Percentiles rank a stretch among this genome's conserved stretches.
Evolutionary conservation across 2,888 invertebrate genomes (phyloP).

Genomic region (Encarsia formosa): DNA sequence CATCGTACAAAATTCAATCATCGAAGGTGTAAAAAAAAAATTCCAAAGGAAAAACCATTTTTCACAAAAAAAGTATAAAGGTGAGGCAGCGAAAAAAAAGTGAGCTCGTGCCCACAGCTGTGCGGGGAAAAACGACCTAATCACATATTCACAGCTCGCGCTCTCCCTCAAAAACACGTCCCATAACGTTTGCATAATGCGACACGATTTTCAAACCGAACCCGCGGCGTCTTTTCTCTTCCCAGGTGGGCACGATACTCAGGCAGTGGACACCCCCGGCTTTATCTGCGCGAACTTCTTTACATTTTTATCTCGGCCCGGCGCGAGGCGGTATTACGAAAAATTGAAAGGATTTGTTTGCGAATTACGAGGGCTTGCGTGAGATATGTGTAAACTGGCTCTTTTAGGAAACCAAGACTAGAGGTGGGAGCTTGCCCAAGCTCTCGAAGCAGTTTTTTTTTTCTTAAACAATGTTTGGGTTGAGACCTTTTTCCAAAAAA

Average conservation of each 20-base stretch:
- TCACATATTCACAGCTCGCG: conserved; percentile 20
- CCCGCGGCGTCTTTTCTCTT: neutral
- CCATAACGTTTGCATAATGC: conserved; percentile 25
- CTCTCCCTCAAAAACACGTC: conserved; percentile 13
- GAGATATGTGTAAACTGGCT: too few species aligned
- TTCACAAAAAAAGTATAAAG: too few species aligned
- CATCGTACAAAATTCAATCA: too few species aligned
- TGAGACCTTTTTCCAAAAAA: too few species aligned
- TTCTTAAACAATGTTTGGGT: too few species aligned
- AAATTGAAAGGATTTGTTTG: conserved; percentile 16
- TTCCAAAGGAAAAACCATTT: too few species aligned
- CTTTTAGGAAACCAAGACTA: too few species aligned
- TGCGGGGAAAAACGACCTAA: conserved; percentile 17
- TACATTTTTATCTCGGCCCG: conserved; percentile 11
- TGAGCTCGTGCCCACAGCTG: too few species aligned
- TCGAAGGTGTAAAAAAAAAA: too few species aligned
- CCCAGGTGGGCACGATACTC: neutral
- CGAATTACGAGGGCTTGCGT: conserved; percentile 6
- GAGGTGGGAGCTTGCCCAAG: too few species aligned
- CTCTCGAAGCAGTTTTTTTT: too few species aligned
- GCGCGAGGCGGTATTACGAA: conserved; percentile 1
- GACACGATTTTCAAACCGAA: conserved; percentile 23
- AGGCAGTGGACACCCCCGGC: conserved; percentile 9
- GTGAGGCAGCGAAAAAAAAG: too few species aligned
- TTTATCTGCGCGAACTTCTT: conserved; percentile 2